Base-by-base conservation (phyloP, 2,113 vertebrate genomes). In the Cottus gobio region DNA sequence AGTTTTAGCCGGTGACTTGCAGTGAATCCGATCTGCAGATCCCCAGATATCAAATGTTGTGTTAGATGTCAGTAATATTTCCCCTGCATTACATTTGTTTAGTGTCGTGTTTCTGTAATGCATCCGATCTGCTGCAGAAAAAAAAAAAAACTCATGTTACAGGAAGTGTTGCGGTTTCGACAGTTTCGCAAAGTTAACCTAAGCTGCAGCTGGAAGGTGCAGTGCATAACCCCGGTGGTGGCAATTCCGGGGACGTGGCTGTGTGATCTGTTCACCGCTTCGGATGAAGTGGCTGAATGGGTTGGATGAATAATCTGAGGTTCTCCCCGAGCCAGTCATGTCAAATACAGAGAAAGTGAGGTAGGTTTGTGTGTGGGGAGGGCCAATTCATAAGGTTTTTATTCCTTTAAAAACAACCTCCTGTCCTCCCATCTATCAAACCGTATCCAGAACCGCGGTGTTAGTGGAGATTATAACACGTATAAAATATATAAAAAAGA, bases 121-220 rank as follows among this genome's bases (percentile, higher is more conserved):
- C 72, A 77, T 65, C 78, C 56, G 3, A 75, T 65, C 36, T 28
- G 42, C 74, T 82, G 74, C 65, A 64, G 56, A 62, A 75, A 86
- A 83, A 88, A 82, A 88, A 79, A 78, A 80, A 70, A 42, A 42
- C 39, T 42, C 37, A 85, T n/a, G n/a, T n/a, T n/a, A n/a, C 86
- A 90, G 90, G 90, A 91, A 91, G 48, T 46, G 54, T 12, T 79
- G 84, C 85, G 88, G 86, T 85, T 88, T 80, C 11, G n/a, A 56
- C 54, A 66, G 63, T 77, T 84, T 71, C 28, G 3, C n/a, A 57
- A 34, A 26, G 58, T 48, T n/a, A 12, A 50, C 34, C 2, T 1
- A 22, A 57, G 69, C 26, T 82, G 83, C 87, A 82, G 64, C 66
- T 84, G 48, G 42, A 30, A 50, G 70, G 73, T 79, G 81, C 79